phyloP scores from a whole-genome alignment of 2,113 vertebrate species.

The Rhinolophus sinicus region DNA sequence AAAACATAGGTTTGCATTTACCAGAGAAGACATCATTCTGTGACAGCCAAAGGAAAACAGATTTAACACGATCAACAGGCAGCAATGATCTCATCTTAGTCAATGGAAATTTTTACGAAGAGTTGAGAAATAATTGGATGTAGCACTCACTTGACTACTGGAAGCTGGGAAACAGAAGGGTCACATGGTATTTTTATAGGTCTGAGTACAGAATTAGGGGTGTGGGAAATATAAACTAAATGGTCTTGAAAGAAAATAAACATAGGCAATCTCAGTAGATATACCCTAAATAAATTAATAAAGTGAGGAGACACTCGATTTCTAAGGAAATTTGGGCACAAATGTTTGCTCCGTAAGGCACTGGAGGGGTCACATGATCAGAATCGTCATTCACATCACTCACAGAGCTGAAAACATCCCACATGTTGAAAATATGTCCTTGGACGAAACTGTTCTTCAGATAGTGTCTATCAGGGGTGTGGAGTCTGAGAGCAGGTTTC shows the following conservation, averaged over 20 bases:
- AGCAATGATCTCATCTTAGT: neutral
- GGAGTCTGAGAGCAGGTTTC: neutral
- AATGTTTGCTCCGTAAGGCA: constrained; percentile 10
- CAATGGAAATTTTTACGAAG: neutral
- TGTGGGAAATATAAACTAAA: neutral
- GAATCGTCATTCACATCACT: neutral
- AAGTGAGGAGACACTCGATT: neutral
- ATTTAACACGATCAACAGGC: neutral
- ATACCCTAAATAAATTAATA: neutral
- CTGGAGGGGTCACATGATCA: neutral
- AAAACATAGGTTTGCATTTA: constrained; percentile 39
- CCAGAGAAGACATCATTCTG: neutral
- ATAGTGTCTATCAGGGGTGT: neutral
- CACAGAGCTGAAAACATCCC: neutral
- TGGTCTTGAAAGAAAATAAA: neutral
- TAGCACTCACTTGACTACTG: neutral
- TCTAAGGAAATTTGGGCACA: neutral
- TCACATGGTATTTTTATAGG: neutral
- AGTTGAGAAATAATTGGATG: neutral
- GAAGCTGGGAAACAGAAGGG: neutral
- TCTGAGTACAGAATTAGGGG: neutral
- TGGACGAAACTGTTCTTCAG: neutral
- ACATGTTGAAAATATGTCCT: neutral
- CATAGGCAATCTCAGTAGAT: neutral
- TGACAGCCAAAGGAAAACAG: neutral